Conservation (phyloP, 2,113 vertebrate genomes). For the Taxidea taxus region DNA sequence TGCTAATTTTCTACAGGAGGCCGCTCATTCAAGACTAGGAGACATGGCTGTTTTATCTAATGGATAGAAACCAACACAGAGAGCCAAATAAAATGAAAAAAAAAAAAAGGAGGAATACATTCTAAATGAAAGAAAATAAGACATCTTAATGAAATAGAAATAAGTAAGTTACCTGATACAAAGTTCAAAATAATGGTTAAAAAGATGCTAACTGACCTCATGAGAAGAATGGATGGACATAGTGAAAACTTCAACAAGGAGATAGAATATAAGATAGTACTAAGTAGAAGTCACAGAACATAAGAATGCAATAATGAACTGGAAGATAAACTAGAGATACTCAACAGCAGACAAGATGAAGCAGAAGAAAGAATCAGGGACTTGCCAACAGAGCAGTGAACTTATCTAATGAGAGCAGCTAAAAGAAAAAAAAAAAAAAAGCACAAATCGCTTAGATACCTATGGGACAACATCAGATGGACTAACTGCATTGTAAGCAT, state of each 20-base stretch:
- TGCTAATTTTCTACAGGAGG: not conserved
- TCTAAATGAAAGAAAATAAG: not conserved
- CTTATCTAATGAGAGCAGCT: not conserved
- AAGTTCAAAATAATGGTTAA: not conserved
- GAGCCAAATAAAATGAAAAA: not conserved
- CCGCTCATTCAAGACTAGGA: not conserved
- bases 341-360: not conserved
- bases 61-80: not conserved
- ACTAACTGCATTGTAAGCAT: not conserved
- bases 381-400: not conserved
- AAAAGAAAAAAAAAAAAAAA: not conserved
- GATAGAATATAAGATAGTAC: not conserved
- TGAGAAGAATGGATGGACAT: not conserved
- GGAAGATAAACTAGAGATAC: not conserved
- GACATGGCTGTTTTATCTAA: not conserved
- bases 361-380: not conserved
- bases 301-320: not conserved
- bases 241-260: not conserved
- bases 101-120: not conserved
- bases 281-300: not conserved
- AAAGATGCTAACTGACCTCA: not conserved
- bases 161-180: not conserved
- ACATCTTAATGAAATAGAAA: not conserved
- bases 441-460: not conserved
- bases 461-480: not conserved